Evolutionary conservation across 2,797 vertebrate species (phyloP).

Genomic region (Dicrostonyx torquatus): DNA sequence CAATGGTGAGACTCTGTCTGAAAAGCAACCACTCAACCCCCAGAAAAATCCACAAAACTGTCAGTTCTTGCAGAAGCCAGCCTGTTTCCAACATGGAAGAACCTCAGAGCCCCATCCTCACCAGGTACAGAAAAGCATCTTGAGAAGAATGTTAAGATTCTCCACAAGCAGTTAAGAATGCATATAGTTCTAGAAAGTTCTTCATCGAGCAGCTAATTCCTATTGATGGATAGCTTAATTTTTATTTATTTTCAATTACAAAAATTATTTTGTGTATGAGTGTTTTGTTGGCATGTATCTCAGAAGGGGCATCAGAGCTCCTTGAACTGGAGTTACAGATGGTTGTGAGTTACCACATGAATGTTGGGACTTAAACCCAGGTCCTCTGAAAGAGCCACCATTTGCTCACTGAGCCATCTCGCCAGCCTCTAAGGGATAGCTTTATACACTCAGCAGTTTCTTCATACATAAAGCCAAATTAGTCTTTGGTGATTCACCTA

Average conservation of each 20-base stretch:
- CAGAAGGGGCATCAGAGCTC: background rate
- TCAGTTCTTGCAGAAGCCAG: background rate
- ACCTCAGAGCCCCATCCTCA: background rate
- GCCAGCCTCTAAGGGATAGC: background rate
- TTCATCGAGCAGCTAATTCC: background rate
- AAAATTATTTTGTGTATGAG: background rate
- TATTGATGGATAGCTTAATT: background rate
- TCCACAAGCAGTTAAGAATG: background rate
- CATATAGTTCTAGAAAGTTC: background rate
- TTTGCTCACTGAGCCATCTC: background rate
- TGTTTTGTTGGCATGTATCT: background rate
- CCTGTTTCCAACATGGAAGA: background rate
- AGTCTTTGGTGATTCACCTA: background rate
- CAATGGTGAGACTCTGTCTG: background rate
- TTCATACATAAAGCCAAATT: conserved; percentile 29
- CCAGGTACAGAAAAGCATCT: background rate
- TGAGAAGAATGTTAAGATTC: background rate
- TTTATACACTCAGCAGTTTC: conserved; percentile 27
- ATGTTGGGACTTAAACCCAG: background rate
- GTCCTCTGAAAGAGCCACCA: background rate
- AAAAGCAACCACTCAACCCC: background rate
- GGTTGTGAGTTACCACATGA: background rate
- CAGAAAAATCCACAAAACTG: background rate
- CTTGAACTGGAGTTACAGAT: background rate
- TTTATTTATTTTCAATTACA: background rate